Percentiles rank a stretch among this genome's conserved stretches.
Conservation (phyloP, 2,113 vertebrate species). For the Catharus minimus region DNA sequence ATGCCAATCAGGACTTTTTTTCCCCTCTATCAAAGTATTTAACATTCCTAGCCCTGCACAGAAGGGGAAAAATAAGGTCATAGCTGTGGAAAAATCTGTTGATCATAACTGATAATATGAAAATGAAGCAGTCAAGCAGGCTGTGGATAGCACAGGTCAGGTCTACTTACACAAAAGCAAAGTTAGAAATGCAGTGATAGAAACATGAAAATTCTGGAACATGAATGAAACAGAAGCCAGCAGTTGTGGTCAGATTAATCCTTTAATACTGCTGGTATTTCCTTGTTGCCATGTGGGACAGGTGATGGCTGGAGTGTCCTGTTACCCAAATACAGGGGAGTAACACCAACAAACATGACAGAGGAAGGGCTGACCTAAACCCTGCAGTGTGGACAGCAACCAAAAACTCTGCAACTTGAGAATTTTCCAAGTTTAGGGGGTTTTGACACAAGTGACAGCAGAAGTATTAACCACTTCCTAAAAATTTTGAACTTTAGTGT, state of each 20-base stretch:
- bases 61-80: conserved; percentile 33
- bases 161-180: neutral
- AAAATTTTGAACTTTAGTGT: neutral
- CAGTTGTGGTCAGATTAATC: neutral
- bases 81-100: conserved; percentile 26
- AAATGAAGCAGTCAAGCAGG: conserved; percentile 38
- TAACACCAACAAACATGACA: neutral
- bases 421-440: neutral
- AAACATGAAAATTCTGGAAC: neutral
- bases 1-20: neutral
- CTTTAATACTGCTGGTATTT: neutral
- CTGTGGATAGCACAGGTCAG: conserved; percentile 1
- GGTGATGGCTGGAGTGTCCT: neutral
- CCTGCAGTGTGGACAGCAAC: neutral
- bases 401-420: neutral
- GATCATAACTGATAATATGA: conserved; percentile 38
- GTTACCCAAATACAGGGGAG: neutral
- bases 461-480: neutral
- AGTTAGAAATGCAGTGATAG: neutral
- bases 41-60: neutral
- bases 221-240: neutral
- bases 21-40: neutral
- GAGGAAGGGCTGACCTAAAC: neutral
- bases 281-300: neutral
- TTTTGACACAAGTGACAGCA: neutral